Evolutionary conservation across 1,140 invertebrate genomes (phyloP).

Genomic region (Pentalonia nigronervosa): DNA sequence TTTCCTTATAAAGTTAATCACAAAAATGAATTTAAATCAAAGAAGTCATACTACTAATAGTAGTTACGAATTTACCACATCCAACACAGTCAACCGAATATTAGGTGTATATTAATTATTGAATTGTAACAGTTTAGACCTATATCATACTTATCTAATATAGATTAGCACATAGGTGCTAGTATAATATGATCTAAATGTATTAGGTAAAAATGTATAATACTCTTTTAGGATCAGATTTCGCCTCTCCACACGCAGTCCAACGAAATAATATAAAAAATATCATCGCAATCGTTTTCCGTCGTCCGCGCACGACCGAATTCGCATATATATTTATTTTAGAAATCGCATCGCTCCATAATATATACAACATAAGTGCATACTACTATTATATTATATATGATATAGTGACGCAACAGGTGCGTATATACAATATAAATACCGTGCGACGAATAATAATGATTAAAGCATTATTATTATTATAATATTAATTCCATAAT

Average conservation of each 20-base stretch:
- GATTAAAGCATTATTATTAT: background rate
- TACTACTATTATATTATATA: background rate
- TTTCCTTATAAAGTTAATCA: no score
- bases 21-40: no score
- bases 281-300: background rate
- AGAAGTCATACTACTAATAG: no score
- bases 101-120: background rate
- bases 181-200: no score
- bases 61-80: no score
- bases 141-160: no score
- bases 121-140: background rate
- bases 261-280: background rate
- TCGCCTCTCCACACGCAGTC: fast-evolving
- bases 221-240: background rate
- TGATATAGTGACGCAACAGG: background rate
- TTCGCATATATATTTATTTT: background rate
- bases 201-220: background rate
- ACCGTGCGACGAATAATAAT: background rate
- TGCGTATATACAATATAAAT: background rate
- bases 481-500: background rate
- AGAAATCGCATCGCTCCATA: background rate
- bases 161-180: no score
- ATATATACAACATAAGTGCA: background rate
- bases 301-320: background rate
- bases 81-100: no score